These are phyloP conservation scores for Acanthurus tractus DNA, from an alignment of 2,797 vertebrate genomes.

Conservation along the genomic window DNA sequence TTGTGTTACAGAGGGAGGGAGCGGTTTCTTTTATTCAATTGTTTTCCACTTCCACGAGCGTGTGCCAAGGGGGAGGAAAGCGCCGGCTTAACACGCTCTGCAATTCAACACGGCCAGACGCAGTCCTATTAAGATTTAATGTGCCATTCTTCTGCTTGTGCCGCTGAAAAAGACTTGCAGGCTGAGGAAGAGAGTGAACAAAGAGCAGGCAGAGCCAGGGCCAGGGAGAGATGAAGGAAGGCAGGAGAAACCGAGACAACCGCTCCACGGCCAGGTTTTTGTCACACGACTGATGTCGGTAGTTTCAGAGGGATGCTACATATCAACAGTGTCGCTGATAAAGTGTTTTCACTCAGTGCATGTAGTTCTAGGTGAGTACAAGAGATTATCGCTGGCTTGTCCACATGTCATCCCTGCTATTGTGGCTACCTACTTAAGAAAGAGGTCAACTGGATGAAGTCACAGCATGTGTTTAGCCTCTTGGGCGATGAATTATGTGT, in stretches of 20 bases:
- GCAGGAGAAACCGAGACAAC: slow-evolving; percentile 66
- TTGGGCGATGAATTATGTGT: slow-evolving; percentile 76
- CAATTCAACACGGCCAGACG: slow-evolving; percentile 87
- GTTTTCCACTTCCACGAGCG: slow-evolving; percentile 86
- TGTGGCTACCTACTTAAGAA: slow-evolving; percentile 76
- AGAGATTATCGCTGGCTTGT: slow-evolving; percentile 65
- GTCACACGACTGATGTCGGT: slow-evolving; percentile 62
- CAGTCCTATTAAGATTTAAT: slow-evolving; percentile 91
- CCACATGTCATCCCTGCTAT: slow-evolving; percentile 55
- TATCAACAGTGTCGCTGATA: slow-evolving; percentile 44
- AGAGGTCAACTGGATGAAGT: slow-evolving; percentile 80
- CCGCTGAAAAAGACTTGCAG: slow-evolving; percentile 83
- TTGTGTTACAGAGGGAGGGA: slow-evolving; percentile 79
- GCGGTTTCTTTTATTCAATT: slow-evolving; percentile 86
- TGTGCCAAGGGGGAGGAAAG: slow-evolving; percentile 85
- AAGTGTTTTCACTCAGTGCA: slow-evolving; percentile 44
- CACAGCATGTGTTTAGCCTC: slow-evolving; percentile 72
- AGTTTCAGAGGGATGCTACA: slow-evolving; percentile 59
- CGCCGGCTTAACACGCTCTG: slow-evolving; percentile 86
- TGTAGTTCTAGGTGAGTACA: slow-evolving; percentile 53
- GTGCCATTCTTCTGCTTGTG: slow-evolving; percentile 86
- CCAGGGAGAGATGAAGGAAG: slow-evolving; percentile 70
- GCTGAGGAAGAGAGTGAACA: slow-evolving; percentile 80
- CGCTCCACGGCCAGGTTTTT: slow-evolving; percentile 60
- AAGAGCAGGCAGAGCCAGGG: slow-evolving; percentile 80